A percentile compares a stretch with the other conserved stretches of the same genome.
These are phyloP conservation scores for Nymphalis urticae DNA, from an alignment of 2,888 invertebrate species.

Conservation along the genomic window DNA sequence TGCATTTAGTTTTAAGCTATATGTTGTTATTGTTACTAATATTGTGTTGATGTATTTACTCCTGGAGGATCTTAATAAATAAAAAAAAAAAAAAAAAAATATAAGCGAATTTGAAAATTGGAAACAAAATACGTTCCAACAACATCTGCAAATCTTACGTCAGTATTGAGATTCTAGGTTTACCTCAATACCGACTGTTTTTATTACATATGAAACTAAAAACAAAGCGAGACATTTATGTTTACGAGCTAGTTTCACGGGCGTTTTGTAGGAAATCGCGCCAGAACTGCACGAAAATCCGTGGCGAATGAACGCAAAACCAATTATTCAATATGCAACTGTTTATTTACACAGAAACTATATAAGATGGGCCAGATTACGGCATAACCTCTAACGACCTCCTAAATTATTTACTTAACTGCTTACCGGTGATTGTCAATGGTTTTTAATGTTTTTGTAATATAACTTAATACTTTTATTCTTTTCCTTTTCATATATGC, in stretches of 20 bases:
- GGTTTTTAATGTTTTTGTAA: neutral
- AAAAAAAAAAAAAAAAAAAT: no score
- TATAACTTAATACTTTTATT: no score
- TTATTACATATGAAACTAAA: slow-evolving; percentile 18
- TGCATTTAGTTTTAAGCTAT: no score
- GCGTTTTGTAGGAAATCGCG: slow-evolving; percentile 30
- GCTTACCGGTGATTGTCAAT: neutral
- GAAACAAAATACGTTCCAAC: slow-evolving; percentile 14
- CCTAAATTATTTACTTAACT: slow-evolving; percentile 14
- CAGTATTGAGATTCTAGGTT: slow-evolving; percentile 13
- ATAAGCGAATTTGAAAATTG: neutral
- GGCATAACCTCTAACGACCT: slow-evolving; percentile 22
- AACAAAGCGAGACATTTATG: slow-evolving; percentile 33
- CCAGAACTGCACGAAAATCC: slow-evolving; percentile 14
- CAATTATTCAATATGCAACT: slow-evolving; percentile 32
- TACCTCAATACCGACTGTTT: slow-evolving; percentile 12
- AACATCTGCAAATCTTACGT: slow-evolving; percentile 9
- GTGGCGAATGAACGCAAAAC: slow-evolving; percentile 15
- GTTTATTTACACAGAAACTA: slow-evolving; percentile 27
- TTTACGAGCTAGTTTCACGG: slow-evolving; percentile 34
- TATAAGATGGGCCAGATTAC: slow-evolving; percentile 17
- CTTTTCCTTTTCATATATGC: no score
- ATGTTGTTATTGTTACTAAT: no score
- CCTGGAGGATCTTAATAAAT: no score
- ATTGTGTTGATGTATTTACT: no score